Evolutionary conservation across 2,113 vertebrate genomes (phyloP).

Genomic region (Pseudorectes ferrugineus): DNA sequence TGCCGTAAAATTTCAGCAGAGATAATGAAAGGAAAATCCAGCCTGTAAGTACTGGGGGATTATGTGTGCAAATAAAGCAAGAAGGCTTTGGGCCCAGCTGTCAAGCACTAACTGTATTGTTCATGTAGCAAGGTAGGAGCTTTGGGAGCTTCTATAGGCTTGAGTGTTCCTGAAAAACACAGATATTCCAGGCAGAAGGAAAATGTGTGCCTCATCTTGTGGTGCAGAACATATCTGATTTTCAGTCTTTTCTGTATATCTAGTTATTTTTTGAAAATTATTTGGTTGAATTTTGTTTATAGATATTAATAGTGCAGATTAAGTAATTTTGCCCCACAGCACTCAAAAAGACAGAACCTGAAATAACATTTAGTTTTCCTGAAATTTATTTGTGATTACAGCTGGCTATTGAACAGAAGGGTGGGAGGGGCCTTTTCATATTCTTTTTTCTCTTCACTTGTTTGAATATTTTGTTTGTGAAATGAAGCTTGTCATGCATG

Average conservation of each 20-base stretch:
- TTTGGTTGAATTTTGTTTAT: not conserved
- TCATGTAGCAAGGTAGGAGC: not conserved
- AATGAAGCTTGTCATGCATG: not conserved
- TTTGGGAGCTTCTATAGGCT: not conserved
- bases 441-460: not conserved
- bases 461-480: not conserved
- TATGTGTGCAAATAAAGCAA: not conserved
- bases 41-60: not conserved
- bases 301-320: not conserved
- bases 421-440: not conserved
- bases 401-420: not conserved
- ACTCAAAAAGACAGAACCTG: not conserved
- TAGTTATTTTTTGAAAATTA: not conserved
- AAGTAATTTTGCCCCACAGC: not conserved
- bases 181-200: not conserved
- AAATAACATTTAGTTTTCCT: not conserved
- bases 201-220: not conserved
- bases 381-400: not conserved
- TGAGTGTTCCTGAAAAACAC: not conserved
- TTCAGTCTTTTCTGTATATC: not conserved
- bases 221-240: not conserved
- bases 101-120: not conserved
- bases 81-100: not conserved
- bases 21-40: not conserved
- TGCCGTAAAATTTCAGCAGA: not conserved